Evolutionary conservation across 2,888 invertebrate genomes (phyloP).

Genomic region (Cartodere bifasciata): DNA sequence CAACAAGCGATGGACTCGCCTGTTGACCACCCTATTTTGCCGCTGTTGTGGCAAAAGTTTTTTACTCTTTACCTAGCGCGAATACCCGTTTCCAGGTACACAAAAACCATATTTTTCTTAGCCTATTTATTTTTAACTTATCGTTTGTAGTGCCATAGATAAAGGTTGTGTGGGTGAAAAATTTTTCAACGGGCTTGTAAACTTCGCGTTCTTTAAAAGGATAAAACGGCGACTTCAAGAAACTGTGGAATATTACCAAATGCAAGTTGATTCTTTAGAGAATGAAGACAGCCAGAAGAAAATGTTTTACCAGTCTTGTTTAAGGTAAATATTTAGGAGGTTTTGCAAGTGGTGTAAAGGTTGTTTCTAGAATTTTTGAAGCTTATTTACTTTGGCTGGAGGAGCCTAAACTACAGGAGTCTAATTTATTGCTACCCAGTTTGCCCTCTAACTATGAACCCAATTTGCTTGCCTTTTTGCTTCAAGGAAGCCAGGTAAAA

Average conservation of each 20-base stretch:
- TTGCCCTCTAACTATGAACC: conserved; percentile 64
- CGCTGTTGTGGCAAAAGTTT: conserved; percentile 66
- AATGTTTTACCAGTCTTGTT: conserved; percentile 14
- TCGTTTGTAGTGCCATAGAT: conserved; percentile 37
- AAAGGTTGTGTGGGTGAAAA: conserved; percentile 56
- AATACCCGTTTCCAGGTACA: conserved; percentile 34
- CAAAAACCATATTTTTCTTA: neutral
- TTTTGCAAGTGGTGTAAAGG: neutral
- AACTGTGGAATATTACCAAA: conserved; percentile 43
- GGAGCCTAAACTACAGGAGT: conserved; percentile 60
- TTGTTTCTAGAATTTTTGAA: conserved; percentile 41
- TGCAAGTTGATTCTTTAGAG: conserved; percentile 34
- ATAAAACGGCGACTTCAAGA: conserved; percentile 56
- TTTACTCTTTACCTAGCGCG: conserved; percentile 57
- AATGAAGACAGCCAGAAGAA: conserved; percentile 16
- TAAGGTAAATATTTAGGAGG: conserved; percentile 6
- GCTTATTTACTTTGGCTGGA: conserved; percentile 65
- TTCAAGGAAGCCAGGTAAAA: conserved; percentile 45
- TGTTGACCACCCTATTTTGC: conserved; percentile 52
- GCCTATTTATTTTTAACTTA: neutral
- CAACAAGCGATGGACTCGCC: conserved; percentile 58
- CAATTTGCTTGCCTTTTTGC: conserved; percentile 45
- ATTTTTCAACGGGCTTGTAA: conserved; percentile 60
- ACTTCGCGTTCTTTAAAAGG: conserved; percentile 52
- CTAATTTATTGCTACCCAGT: conserved; percentile 49